Conservation (phyloP, 1,140 invertebrate genomes). For the Ptiloglossa arizonensis region DNA sequence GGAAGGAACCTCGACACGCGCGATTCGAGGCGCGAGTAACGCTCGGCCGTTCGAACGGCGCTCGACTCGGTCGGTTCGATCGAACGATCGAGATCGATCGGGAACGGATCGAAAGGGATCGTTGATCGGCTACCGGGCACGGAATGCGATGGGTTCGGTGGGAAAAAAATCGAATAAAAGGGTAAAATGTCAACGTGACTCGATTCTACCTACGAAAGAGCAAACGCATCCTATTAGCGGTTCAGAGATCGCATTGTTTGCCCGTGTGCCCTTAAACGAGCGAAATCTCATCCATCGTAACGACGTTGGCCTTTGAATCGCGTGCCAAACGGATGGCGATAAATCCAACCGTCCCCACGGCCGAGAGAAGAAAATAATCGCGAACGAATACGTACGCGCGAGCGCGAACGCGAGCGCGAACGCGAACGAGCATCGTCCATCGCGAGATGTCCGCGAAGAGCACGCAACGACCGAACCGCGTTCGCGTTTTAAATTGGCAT, state of each 20-base stretch:
- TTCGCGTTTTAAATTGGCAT: neutral
- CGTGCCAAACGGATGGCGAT: conserved; percentile 50
- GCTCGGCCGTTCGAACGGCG: neutral
- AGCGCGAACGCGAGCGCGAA: neutral
- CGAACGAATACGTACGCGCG: conserved; percentile 46
- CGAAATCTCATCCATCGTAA: conserved; percentile 69
- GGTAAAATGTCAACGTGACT: conserved; percentile 70
- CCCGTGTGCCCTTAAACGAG: conserved; percentile 64
- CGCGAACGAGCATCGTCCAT: neutral
- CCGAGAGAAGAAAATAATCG: conserved; percentile 61
- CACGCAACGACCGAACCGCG: neutral
- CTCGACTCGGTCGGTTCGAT: neutral
- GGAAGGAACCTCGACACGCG: no score
- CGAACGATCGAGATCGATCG: conserved; percentile 15
- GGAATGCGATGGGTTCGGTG: conserved; percentile 76
- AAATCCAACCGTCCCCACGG: conserved; percentile 43
- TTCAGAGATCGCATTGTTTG: conserved; percentile 74
- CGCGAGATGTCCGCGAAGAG: neutral
- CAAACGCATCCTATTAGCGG: conserved; percentile 76
- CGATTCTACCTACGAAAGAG: conserved; percentile 62
- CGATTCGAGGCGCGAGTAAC: neutral
- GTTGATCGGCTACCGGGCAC: conserved; percentile 58
- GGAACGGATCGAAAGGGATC: conserved; percentile 20
- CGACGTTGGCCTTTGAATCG: conserved; percentile 74
- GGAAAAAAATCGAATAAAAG: conserved; percentile 59